Conservation (phyloP, 2,888 invertebrate species). For the Sarcophaga carnaria region DNA sequence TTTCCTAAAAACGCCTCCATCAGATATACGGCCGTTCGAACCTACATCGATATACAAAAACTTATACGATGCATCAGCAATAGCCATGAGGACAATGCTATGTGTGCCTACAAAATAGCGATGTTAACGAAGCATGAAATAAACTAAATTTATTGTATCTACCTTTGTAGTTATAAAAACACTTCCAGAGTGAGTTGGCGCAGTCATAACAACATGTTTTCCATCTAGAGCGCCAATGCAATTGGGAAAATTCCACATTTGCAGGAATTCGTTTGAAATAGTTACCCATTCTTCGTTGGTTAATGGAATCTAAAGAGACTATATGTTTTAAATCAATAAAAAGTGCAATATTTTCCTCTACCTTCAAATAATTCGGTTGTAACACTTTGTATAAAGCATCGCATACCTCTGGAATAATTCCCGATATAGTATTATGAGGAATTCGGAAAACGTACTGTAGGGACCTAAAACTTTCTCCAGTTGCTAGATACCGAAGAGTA, state of each 20-base stretch:
- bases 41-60: slow-evolving; percentile 28
- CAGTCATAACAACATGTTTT: slow-evolving; percentile 45
- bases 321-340: background rate
- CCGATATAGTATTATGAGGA: slow-evolving; percentile 25
- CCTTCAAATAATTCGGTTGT: slow-evolving; percentile 20
- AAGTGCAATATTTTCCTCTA: background rate
- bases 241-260: slow-evolving; percentile 49
- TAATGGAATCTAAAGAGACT: slow-evolving; percentile 16
- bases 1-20: slow-evolving; percentile 28
- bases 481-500: slow-evolving; percentile 25
- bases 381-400: slow-evolving; percentile 19
- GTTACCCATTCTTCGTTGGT: slow-evolving; percentile 11
- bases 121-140: no score
- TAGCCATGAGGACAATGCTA: slow-evolving; percentile 22
- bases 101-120: no score
- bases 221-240: slow-evolving; percentile 48
- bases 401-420: slow-evolving; percentile 24
- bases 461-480: slow-evolving; percentile 28
- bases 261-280: slow-evolving; percentile 13
- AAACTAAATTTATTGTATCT: background rate
- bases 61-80: slow-evolving; percentile 14
- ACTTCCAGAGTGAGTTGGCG: slow-evolving; percentile 50
- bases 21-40: slow-evolving; percentile 24
- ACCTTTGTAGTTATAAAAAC: slow-evolving; percentile 58
- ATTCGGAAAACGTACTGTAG: slow-evolving; percentile 20